phyloP scores from a whole-genome alignment of 92 coral and sea anemone genomes.

The Muricea muricata region DNA sequence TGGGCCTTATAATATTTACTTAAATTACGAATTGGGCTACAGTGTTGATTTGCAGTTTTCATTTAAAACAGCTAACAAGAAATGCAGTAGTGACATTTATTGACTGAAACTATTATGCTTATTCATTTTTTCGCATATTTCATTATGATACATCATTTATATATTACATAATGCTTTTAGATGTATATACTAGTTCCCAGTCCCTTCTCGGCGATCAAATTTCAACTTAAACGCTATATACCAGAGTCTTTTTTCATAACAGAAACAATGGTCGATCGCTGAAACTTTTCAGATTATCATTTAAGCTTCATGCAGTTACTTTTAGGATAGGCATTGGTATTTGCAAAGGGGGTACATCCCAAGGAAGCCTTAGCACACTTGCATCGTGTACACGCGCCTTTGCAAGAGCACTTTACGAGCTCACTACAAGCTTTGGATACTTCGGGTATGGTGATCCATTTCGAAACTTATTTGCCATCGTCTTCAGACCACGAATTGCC shows the following conservation, averaged over 20 bases:
- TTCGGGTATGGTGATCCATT: conserved; percentile 73
- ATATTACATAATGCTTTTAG: conserved; percentile 2
- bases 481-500: conserved; percentile 58
- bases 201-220: conserved; percentile 53
- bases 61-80: conserved; percentile 24
- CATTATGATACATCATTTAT: conserved; percentile 16
- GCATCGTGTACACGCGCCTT: conserved; percentile 67
- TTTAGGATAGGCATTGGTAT: conserved; percentile 54
- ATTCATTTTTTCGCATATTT: conserved; percentile 20
- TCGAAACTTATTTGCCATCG: conserved; percentile 67
- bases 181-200: conserved; percentile 55
- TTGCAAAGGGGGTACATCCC: conserved; percentile 66
- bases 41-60: conserved; percentile 53
- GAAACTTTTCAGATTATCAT: conserved; percentile 46
- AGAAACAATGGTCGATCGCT: conserved; percentile 49
- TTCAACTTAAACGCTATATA: conserved; percentile 23
- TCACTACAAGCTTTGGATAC: conserved; percentile 74
- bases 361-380: conserved; percentile 63
- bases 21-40: conserved; percentile 58
- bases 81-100: conserved; percentile 24
- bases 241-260: conserved; percentile 34
- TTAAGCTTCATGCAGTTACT: conserved; percentile 52
- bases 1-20: conserved; percentile 38
- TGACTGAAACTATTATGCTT: conserved; percentile 19
- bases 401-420: conserved; percentile 68